Evolutionary conservation across 2,113 vertebrate genomes (phyloP).

Genomic region (Canis aureus): DNA sequence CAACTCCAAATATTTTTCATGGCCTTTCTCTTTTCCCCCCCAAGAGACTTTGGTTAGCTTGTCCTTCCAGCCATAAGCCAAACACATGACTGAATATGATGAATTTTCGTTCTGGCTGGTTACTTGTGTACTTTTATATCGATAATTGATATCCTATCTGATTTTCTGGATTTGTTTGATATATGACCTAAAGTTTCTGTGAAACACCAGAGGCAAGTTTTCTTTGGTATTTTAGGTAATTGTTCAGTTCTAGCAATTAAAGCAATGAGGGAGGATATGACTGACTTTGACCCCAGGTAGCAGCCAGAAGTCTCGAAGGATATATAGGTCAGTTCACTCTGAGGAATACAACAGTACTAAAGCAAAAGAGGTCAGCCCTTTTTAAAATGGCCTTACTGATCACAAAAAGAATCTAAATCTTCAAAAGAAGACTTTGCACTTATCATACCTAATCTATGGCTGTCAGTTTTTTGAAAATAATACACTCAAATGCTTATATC

Average conservation of each 20-base stretch:
- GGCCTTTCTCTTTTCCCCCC: conserved; percentile 24
- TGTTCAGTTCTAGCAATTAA: conserved; percentile 52
- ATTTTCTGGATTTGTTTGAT: conserved; percentile 67
- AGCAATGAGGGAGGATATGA: not conserved
- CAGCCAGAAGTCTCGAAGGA: not conserved
- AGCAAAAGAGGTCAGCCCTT: conserved; percentile 1
- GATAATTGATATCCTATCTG: conserved; percentile 57
- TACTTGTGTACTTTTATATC: conserved; percentile 27
- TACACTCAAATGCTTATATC: not conserved
- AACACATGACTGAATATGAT: not conserved
- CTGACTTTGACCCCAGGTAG: not conserved
- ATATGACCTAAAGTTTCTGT: conserved; percentile 22
- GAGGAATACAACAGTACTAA: not conserved
- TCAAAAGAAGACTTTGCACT: conserved; percentile 38
- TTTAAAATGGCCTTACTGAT: not conserved
- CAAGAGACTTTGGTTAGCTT: conserved; percentile 58
- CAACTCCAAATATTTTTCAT: conserved; percentile 54
- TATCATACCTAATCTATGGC: not conserved
- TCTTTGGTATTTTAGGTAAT: conserved; percentile 59
- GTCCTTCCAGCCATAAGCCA: conserved; percentile 54
- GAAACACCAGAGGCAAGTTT: conserved; percentile 41
- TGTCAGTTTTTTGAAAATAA: conserved; percentile 13
- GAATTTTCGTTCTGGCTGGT: conserved; percentile 53
- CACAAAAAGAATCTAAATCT: conserved; percentile 37
- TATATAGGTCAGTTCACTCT: not conserved